Evolutionary conservation across 1,140 invertebrate species (phyloP).

Genomic region (Temnothorax curvispinosus): DNA sequence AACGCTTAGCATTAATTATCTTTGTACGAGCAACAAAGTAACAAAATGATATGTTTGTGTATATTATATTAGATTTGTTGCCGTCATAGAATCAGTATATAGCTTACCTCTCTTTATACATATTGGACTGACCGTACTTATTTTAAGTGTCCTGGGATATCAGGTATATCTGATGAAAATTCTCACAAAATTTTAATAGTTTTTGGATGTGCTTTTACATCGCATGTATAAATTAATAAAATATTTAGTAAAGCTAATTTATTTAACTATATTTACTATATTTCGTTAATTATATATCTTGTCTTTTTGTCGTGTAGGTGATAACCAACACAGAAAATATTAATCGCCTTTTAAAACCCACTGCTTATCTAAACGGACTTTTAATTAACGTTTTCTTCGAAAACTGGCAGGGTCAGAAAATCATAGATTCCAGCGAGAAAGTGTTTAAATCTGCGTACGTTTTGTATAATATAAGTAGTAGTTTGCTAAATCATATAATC

Average conservation of each 20-base stretch:
- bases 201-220: neutral
- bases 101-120: constrained; percentile 16
- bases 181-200: too few species aligned
- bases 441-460: constrained; percentile 31
- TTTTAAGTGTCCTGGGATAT: constrained; percentile 27
- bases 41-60: neutral
- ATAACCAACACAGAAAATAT: neutral
- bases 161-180: neutral
- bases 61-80: constrained; percentile 8
- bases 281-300: neutral
- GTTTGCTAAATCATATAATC: neutral
- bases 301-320: neutral
- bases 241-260: neutral
- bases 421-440: constrained; percentile 34
- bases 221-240: neutral
- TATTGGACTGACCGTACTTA: neutral
- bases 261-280: neutral
- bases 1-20: neutral
- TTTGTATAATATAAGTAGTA: neutral
- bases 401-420: constrained; percentile 49
- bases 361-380: neutral
- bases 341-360: neutral
- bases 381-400: neutral
- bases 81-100: neutral
- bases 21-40: neutral